These are phyloP conservation scores for Fabriciana adippe DNA, from an alignment of 2,888 invertebrate species.

Conservation along the genomic window DNA sequence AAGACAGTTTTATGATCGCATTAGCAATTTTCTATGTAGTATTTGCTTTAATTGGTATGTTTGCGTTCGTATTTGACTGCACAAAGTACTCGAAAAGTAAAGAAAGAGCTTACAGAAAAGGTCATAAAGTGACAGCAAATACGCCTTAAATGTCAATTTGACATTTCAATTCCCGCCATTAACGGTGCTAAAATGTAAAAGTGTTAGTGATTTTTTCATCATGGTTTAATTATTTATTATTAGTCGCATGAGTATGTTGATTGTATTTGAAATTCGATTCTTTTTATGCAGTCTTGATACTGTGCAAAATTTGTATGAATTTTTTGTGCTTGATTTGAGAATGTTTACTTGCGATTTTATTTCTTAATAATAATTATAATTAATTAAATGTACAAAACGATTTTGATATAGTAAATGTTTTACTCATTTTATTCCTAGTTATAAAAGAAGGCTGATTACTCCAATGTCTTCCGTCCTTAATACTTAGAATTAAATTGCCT, in stretches of 20 bases:
- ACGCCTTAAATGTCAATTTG: constrained; percentile 69
- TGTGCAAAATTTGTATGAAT: constrained; percentile 2
- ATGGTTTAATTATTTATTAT: constrained; percentile 10
- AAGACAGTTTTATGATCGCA: constrained; percentile 82
- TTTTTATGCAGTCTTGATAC: constrained; percentile 6
- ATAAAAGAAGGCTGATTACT: constrained; percentile 43
- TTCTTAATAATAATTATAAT: constrained; percentile 1
- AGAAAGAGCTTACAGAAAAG: constrained; percentile 72
- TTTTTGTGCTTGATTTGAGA: constrained; percentile 3
- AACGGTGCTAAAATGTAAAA: constrained; percentile 34
- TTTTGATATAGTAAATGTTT: constrained; percentile 17
- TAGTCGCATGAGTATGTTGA: not conserved
- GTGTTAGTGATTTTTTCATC: constrained; percentile 31
- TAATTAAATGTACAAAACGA: constrained; percentile 44
- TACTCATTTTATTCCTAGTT: constrained; percentile 13
- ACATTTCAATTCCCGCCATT: constrained; percentile 15
- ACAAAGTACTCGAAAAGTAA: constrained; percentile 79
- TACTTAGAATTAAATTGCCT: constrained; percentile 12
- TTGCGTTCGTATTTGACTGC: constrained; percentile 84
- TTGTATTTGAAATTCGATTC: constrained; percentile 3
- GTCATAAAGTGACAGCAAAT: constrained; percentile 82
- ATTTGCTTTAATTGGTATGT: constrained; percentile 83
- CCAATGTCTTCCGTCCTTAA: constrained; percentile 44
- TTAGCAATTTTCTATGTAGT: constrained; percentile 84
- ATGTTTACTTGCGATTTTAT: not conserved